Percentiles rank a stretch among this genome's conserved stretches.
Conservation (phyloP, 2,888 invertebrate genomes). For the Drosophila nigricruria region DNA sequence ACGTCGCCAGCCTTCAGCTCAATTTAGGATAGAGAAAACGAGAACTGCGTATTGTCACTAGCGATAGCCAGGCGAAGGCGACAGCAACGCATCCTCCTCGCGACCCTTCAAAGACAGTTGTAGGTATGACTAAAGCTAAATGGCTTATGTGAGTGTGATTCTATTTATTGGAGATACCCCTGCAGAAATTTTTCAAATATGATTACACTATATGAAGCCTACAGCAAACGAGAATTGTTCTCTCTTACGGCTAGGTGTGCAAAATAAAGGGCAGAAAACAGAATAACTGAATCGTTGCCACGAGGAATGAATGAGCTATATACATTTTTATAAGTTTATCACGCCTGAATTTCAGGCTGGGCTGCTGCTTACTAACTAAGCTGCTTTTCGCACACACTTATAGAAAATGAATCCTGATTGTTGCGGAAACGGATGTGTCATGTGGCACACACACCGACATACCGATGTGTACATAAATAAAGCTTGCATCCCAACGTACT, state of each 20-base stretch:
- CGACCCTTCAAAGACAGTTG: slow-evolving; percentile 3
- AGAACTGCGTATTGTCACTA: slow-evolving; percentile 20
- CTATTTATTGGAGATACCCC: slow-evolving; percentile 8
- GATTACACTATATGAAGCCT: slow-evolving; percentile 2
- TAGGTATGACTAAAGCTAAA: slow-evolving; percentile 21
- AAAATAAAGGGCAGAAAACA: background rate
- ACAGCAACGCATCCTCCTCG: background rate
- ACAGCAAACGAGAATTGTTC: background rate
- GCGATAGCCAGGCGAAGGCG: background rate
- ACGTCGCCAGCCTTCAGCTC: slow-evolving; percentile 23
- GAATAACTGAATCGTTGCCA: background rate
- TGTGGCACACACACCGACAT: slow-evolving; percentile 19
- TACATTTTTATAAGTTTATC: slow-evolving; percentile 1
- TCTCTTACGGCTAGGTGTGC: background rate
- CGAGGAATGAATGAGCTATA: background rate
- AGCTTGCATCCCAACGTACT: background rate
- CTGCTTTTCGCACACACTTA: slow-evolving; percentile 11
- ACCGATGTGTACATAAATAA: slow-evolving; percentile 9
- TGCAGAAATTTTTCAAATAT: slow-evolving; percentile 9
- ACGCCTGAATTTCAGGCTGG: slow-evolving; percentile 1
- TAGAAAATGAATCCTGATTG: slow-evolving; percentile 51
- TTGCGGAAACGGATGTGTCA: slow-evolving; percentile 70
- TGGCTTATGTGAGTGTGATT: slow-evolving; percentile 16
- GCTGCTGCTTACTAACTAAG: background rate
- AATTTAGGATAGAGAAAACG: slow-evolving; percentile 32